These are phyloP conservation scores for Lycorma delicatula DNA, from an alignment of 1,140 invertebrate genomes.

Conservation along the genomic window DNA sequence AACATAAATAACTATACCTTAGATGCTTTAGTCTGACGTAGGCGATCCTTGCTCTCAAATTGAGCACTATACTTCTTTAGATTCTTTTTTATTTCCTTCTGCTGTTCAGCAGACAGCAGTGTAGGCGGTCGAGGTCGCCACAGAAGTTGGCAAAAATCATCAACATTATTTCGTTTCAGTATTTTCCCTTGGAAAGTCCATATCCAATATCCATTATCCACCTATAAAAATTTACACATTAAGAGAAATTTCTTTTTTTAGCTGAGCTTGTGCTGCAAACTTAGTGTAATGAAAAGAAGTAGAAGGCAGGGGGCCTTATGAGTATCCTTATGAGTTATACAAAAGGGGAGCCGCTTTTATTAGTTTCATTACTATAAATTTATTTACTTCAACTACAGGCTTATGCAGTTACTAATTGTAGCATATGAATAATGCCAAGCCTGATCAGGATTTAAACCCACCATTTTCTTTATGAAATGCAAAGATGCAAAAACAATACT, in stretches of 20 bases:
- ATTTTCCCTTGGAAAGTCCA: constrained; percentile 95
- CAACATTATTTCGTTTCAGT: constrained; percentile 72
- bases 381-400: too few relatives aligned
- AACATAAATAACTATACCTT: constrained; percentile 50
- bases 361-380: too few relatives aligned
- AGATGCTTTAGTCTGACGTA: constrained; percentile 85
- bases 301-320: too few relatives aligned
- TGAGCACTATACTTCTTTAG: constrained; percentile 94
- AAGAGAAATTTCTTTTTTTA: not conserved
- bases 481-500: too few relatives aligned
- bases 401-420: too few relatives aligned
- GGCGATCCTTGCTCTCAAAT: constrained; percentile 94
- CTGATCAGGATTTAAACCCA: too few relatives aligned
- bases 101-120: constrained; percentile 67
- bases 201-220: constrained; percentile 93
- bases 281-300: too few relatives aligned
- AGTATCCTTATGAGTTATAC: too few relatives aligned
- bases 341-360: too few relatives aligned
- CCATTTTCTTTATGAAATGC: too few relatives aligned
- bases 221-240: constrained; percentile 34
- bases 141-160: constrained; percentile 87
- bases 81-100: constrained; percentile 95
- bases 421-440: too few relatives aligned
- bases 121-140: constrained; percentile 93
- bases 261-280: too few relatives aligned